Evolutionary conservation across 2,888 invertebrate species (phyloP), one percentile per base, ranked within the genome.

Genomic region (Drosophila antonietae): DNA sequence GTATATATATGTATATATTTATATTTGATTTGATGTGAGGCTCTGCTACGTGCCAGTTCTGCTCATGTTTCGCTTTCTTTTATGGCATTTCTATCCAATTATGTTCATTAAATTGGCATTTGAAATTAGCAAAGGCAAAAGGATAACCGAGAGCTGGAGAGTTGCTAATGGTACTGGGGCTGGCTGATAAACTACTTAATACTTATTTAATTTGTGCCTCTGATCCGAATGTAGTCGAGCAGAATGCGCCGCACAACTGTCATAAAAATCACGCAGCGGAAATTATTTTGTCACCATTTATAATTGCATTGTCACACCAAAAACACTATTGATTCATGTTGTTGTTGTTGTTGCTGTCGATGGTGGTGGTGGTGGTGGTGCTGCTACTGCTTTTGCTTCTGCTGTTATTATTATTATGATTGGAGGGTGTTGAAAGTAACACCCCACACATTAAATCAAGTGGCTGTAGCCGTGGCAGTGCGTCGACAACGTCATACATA

Each of bases 231-330:
- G 80, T 85, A 83, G 47, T 75, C 76, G 73, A 88, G 88, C 80
- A 78, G 81, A 90, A 88, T 79, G 77, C 71, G 64, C 76, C 80
- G 73, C 80, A 88, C 91, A 90, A 91, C 91, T 91, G 90, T 90
- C 90, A 91, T 90, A 90, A 91, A 90, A 91, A 91, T 91, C 91
- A 91, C 89, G 86, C 85, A 84, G 90, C 90, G 91, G 89, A 91
- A 91, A 91, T 91, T 91, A 91, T 91, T 91, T 91, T 91, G 91
- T 91, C 91, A 91, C 91, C 91, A 91, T 91, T 91, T 90, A 91
- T 91, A 91, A 91, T 91, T 91, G 91, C 90, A 91, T 91, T 91
- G 91, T 90, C 91, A 91, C 88, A 88, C 78, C 81, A 83, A 68
- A 65, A 67, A 61, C 69, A 73, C 49, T 76, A 70, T 69, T 62